phyloP scores from a whole-genome alignment of 1,140 invertebrate genomes.

The Pseudachorutes palmiensis region DNA sequence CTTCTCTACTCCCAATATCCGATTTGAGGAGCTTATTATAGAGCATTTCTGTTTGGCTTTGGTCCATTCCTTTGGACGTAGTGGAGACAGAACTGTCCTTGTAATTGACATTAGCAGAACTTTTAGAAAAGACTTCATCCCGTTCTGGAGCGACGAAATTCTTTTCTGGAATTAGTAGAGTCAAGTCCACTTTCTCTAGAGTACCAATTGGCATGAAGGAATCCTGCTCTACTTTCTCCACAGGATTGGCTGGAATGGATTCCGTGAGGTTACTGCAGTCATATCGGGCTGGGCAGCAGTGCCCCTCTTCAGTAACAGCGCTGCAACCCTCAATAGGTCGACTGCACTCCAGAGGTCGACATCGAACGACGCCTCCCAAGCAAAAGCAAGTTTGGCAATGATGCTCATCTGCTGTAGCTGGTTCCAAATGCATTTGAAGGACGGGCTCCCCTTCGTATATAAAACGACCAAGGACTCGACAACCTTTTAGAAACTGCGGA shows the following conservation, averaged over 20 bases:
- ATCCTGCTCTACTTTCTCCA: slow-evolving; percentile 1
- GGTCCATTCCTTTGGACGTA: neutral
- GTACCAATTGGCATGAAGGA: too few species aligned
- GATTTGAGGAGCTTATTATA: slow-evolving; percentile 3
- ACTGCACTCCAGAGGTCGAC: slow-evolving; percentile 65
- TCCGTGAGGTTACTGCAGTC: slow-evolving; percentile 19
- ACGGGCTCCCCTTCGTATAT: slow-evolving; percentile 67
- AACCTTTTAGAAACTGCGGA: slow-evolving; percentile 49
- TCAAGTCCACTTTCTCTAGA: too few species aligned
- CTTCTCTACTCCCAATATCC: slow-evolving; percentile 33
- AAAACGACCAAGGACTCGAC: slow-evolving; percentile 53
- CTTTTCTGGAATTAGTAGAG: too few species aligned
- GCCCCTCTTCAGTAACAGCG: slow-evolving; percentile 62
- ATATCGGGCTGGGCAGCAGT: slow-evolving; percentile 63
- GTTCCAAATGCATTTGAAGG: slow-evolving; percentile 44
- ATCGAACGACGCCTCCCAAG: slow-evolving; percentile 60
- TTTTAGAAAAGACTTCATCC: neutral
- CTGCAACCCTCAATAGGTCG: slow-evolving; percentile 63
- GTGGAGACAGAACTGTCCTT: neutral
- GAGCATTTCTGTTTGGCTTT: neutral
- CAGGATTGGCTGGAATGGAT: slow-evolving; percentile 5
- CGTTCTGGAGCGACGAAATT: neutral
- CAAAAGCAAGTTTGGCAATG: slow-evolving; percentile 59
- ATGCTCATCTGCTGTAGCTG: slow-evolving; percentile 9
- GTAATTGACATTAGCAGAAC: neutral